These are phyloP conservation scores for Furnarius figulus DNA, from an alignment of 2,113 vertebrate species.

Conservation along the genomic window DNA sequence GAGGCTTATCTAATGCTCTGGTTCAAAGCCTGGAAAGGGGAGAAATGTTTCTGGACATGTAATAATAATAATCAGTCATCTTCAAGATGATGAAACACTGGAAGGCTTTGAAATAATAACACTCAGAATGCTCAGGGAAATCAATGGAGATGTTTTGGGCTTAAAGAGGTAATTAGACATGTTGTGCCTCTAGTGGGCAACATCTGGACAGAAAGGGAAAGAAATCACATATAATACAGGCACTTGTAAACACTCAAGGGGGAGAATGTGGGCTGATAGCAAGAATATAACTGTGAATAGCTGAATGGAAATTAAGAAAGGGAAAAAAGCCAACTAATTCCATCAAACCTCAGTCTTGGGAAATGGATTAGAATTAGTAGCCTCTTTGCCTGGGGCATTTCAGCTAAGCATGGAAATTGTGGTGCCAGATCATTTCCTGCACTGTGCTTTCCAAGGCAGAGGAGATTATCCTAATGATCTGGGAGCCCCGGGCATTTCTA, in stretches of 20 bases:
- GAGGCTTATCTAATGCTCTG: neutral
- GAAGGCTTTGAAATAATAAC: neutral
- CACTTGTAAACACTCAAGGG: neutral
- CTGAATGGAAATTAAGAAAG: neutral
- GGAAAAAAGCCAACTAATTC: neutral
- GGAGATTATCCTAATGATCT: neutral
- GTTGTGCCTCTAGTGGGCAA: neutral
- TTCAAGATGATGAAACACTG: neutral
- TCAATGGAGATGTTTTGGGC: neutral
- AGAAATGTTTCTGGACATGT: neutral
- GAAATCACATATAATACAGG: neutral
- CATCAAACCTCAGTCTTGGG: neutral
- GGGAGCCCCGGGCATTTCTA: neutral
- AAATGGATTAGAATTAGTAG: neutral
- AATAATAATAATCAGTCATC: neutral
- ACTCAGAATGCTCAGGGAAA: neutral
- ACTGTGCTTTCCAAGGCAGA: neutral
- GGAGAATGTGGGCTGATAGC: neutral
- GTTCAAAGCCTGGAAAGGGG: neutral
- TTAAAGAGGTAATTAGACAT: neutral
- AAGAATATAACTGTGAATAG: neutral
- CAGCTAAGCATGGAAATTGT: neutral
- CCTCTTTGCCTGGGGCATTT: neutral
- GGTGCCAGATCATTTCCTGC: constrained; percentile 14
- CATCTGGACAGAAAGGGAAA: neutral